phyloP scores from a whole-genome alignment of 2,797 vertebrate genomes.

The Falco berigora region DNA sequence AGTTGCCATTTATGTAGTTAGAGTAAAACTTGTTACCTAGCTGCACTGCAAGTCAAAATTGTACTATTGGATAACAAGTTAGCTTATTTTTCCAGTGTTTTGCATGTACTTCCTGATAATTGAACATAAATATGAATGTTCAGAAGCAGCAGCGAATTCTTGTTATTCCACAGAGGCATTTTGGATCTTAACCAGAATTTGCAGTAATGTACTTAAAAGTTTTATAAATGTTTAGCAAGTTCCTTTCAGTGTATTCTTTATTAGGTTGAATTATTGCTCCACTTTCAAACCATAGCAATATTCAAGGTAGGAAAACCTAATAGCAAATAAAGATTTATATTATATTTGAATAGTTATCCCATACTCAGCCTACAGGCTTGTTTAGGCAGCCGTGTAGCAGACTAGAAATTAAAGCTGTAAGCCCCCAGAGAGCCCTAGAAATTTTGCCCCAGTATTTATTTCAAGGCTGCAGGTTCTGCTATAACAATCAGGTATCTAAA shows the following conservation, averaged over 20 bases:
- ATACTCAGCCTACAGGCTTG: background rate
- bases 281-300: background rate
- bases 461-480: background rate
- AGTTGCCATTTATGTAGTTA: background rate
- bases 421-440: background rate
- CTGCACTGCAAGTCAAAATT: background rate
- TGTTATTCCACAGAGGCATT: background rate
- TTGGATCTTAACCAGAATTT: background rate
- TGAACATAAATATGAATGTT: background rate
- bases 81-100: background rate
- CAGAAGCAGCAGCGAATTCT: background rate
- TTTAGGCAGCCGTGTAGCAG: background rate
- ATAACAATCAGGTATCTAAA: background rate
- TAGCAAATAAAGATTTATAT: background rate
- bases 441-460: background rate
- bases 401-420: background rate
- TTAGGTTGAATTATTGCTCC: background rate
- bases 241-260: background rate
- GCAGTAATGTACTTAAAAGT: background rate
- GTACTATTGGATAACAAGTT: background rate
- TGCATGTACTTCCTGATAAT: background rate
- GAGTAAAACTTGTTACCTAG: background rate
- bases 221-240: background rate
- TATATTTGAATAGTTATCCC: background rate
- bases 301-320: background rate